Conservation (phyloP, 35 echinoderm and acorn worm genomes). For the Apostichopus japonicus region DNA sequence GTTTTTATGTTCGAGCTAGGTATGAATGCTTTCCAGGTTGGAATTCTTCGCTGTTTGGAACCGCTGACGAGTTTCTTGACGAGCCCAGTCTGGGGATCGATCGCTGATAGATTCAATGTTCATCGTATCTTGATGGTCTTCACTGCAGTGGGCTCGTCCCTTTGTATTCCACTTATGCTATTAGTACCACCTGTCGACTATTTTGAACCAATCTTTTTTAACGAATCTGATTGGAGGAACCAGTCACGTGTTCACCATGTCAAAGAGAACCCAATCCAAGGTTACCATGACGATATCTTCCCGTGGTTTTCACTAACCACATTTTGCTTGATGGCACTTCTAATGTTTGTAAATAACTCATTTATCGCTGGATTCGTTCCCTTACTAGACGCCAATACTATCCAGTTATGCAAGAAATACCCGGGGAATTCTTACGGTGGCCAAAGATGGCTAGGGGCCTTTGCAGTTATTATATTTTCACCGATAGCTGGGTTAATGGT, state of each 20-base stretch:
- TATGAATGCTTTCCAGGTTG: conserved; percentile 24
- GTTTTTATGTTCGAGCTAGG: conserved; percentile 33
- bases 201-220: background rate
- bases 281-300: background rate
- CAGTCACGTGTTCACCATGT: background rate
- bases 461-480: conserved; percentile 39
- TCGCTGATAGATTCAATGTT: background rate
- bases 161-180: background rate
- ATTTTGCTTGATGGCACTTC: background rate
- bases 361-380: conserved; percentile 35
- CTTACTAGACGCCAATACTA: conserved; percentile 27
- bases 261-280: background rate
- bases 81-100: conserved; percentile 14
- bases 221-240: background rate
- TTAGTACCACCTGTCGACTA: conserved; percentile 28
- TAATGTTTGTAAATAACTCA: background rate
- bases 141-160: background rate
- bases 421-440: conserved; percentile 35
- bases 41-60: conserved; percentile 20
- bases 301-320: conserved; percentile 2
- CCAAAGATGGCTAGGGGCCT: conserved; percentile 28
- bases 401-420: conserved; percentile 20
- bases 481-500: conserved; percentile 9
- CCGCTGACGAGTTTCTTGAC: conserved; percentile 6
- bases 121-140: conserved; percentile 17